Evolutionary conservation across 2,888 invertebrate species (phyloP).

Genomic region (Brachyopa scutellaris): DNA sequence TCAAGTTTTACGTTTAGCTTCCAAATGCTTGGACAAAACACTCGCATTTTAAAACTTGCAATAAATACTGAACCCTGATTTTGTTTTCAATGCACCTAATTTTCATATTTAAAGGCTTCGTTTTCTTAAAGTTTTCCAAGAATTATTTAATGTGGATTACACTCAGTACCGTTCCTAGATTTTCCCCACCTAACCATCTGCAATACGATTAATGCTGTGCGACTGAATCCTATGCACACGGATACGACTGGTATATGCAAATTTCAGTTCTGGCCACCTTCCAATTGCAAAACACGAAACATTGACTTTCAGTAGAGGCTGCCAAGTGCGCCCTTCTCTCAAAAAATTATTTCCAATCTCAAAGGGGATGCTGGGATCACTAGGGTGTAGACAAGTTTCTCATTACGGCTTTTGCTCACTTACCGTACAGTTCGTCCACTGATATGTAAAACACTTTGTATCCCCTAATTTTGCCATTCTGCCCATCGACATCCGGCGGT

Average conservation of each 20-base stretch:
- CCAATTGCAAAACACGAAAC: constrained; percentile 40
- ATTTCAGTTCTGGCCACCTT: constrained; percentile 35
- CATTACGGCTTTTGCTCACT: constrained; percentile 74
- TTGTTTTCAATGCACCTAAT: background rate
- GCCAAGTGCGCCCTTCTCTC: constrained; percentile 10
- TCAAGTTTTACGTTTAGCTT: background rate
- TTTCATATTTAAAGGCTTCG: background rate
- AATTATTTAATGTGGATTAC: background rate
- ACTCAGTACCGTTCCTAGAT: background rate
- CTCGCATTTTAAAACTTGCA: no score
- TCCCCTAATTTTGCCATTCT: constrained; percentile 92
- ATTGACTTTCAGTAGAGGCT: constrained; percentile 23
- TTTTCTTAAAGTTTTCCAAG: constrained; percentile 4
- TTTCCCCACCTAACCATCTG: constrained; percentile 11
- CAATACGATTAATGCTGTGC: constrained; percentile 39
- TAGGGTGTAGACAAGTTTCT: constrained; percentile 28
- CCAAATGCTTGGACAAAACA: no score
- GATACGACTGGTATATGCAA: background rate
- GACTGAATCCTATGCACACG: constrained; percentile 1
- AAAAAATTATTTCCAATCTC: no score
- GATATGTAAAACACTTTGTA: constrained; percentile 92
- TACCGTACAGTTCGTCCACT: constrained; percentile 91
- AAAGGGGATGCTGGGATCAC: no score
- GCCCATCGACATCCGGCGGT: constrained; percentile 89
- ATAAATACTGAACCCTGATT: background rate